Base-by-base conservation (phyloP, 2,113 vertebrate species). In the Illadopsis cleaveri region DNA sequence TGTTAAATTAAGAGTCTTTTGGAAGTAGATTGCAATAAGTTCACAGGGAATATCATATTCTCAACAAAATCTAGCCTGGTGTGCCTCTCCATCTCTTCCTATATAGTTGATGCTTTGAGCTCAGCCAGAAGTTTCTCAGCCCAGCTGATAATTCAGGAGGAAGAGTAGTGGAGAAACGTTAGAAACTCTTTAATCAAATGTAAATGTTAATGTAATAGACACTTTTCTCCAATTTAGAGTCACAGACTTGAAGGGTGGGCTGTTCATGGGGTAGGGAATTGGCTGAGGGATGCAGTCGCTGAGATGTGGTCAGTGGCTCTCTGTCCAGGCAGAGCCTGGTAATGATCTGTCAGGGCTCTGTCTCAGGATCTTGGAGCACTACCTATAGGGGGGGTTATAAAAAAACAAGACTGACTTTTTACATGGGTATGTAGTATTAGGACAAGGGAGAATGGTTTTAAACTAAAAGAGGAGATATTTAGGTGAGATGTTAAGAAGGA, bases 331-430 rank as follows among this genome's bases (percentile, higher is more conserved):
- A 6, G 3, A 65, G 22, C 11, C 17, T 56, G 23, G 14, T 27
- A 31, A 8, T 12, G 8, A 27, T 16, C 19, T 27, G 28, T 45
- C 37, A n/a, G 27, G 20, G 9, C 11, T 87, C 30, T 64, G 7
- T 9, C 24, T 15, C 38, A 17, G 60, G 20, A 53, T 22, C 11
- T 25, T 60, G 18, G 0, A 30, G 38, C 30, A 25, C 20, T 30
- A 47, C 13, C 6, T 60, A 21, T n/a, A 38, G 15, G 1, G 2
- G 5, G 15, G 7, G 1, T 38, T 31, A n/a, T 21, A 6, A 60
- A 75, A 64, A 51, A 9, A 50, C 1, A 19, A 51, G 19, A 45
- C 19, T 28, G 12, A n/a, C 16, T 51, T 73, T 72, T 51, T n/a
- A 24, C 12, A 21, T 27, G 9, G 33, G 2, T 7, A 45, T 17